phyloP scores from a whole-genome alignment of 2,113 vertebrate genomes.

The Pachypanchax playfairii region DNA sequence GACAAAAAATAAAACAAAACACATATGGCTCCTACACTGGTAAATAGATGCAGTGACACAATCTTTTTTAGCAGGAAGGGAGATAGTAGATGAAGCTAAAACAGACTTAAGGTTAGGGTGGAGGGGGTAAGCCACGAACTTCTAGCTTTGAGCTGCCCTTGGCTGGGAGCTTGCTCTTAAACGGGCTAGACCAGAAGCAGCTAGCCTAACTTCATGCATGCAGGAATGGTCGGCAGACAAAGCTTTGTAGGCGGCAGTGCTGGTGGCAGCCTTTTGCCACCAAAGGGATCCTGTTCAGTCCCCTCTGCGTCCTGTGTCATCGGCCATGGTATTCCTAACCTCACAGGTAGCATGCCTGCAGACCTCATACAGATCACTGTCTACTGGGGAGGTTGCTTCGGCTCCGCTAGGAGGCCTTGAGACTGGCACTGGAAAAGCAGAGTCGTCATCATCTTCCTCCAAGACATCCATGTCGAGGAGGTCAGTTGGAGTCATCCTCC shows the following conservation, averaged over 20 bases:
- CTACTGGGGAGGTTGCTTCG: background rate
- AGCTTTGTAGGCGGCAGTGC: background rate
- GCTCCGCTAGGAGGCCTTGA: background rate
- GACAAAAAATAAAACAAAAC: too few relatives aligned
- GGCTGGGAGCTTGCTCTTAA: background rate
- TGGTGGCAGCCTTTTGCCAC: background rate
- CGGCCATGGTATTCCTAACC: background rate
- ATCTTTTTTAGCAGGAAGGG: background rate
- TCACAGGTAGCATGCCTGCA: background rate
- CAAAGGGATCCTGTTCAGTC: background rate
- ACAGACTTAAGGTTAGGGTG: background rate
- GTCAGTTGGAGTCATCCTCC: background rate
- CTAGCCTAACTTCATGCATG: background rate
- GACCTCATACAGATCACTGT: background rate
- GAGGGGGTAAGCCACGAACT: background rate
- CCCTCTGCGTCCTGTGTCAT: background rate
- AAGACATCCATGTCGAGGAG: background rate
- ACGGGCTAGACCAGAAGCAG: background rate
- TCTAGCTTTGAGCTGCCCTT: background rate
- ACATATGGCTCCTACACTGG: too few relatives aligned
- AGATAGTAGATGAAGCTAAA: background rate
- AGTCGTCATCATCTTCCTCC: background rate
- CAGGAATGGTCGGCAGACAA: background rate
- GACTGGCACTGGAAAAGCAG: background rate
- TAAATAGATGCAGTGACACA: background rate